These are phyloP conservation scores for Nesogale talazaci DNA, from an alignment of 2,113 vertebrate genomes.

Conservation along the genomic window DNA sequence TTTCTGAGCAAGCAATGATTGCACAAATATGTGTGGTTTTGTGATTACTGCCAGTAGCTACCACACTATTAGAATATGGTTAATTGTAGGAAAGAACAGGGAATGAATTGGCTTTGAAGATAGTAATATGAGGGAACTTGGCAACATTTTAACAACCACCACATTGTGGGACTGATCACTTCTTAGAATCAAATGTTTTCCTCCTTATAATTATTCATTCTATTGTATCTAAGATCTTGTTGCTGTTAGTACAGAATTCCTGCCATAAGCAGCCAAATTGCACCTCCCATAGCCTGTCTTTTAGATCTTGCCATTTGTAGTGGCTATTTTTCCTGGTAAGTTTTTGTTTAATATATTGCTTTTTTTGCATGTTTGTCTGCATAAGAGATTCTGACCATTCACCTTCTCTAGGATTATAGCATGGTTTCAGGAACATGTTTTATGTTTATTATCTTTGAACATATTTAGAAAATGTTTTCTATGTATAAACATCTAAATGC, in stretches of 20 bases:
- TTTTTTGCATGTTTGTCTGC: background rate
- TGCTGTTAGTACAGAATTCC: background rate
- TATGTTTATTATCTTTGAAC: background rate
- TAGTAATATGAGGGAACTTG: background rate
- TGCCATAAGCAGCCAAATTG: background rate
- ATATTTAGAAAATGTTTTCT: background rate
- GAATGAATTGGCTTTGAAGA: constrained; percentile 50
- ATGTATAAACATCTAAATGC: background rate
- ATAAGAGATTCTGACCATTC: background rate
- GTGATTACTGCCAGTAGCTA: constrained; percentile 6
- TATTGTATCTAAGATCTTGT: background rate
- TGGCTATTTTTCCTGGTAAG: background rate
- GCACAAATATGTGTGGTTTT: constrained; percentile 25
- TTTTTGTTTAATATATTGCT: background rate
- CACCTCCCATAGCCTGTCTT: background rate
- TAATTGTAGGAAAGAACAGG: constrained; percentile 22
- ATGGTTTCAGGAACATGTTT: background rate
- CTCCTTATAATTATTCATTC: background rate
- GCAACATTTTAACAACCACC: background rate
- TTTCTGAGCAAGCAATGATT: constrained; percentile 17
- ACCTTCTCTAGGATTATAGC: background rate
- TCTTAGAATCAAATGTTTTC: background rate
- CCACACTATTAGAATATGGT: background rate
- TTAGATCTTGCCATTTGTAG: background rate
- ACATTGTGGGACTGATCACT: background rate